Evolutionary conservation across 2,113 vertebrate species (phyloP), one percentile per base, ranked within the genome.

Genomic region (Alligator sinensis): DNA sequence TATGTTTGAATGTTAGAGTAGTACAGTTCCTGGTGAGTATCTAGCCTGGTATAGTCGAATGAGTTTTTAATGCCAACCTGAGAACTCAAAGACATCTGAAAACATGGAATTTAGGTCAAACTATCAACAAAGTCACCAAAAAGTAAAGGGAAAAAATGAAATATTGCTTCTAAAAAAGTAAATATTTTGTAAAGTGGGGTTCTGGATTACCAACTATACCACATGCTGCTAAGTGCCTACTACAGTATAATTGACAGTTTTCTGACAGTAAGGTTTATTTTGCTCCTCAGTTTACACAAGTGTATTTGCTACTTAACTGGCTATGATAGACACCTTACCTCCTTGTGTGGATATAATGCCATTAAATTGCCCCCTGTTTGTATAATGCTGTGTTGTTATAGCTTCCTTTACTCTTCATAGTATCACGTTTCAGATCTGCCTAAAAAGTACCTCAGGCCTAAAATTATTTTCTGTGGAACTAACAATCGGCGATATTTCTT

Each of bases 391-490:
- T 55, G 57, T 57, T 77, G 90, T 90, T 83, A 16, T 7, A 82
- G 59, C 94, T 95, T 95, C 85, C 76, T 86, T 84, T 70, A 90
- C 86, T 90, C 24, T 87, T 96, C 87, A 9, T 18, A 59, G 72
- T 63, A 90, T n/a, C 86, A 38, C 70, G 34, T 94, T 96, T 94
- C 87, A 30, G 59, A 62, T 17, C 30, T 86, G 25, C 3, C 3
- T 84, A 82, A 91, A 54, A 96, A 97, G 83, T 89, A 90, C 81
- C 18, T 27, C 28, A 5, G 90, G 95, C 14, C 68, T 94, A 62
- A 88, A 95, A 60, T 76, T 88, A 68, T 94, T 95, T 97, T 64
- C 82, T 90, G 59, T 79, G 47, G 60, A 94, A 77, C 80, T 82
- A 84, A 83, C 64, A 94, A 74, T 96, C 77, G 95, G 66, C 80